These are phyloP conservation scores for Echinarachnius parma DNA, from an alignment of 53 echinoderm and acorn worm species.

Conservation along the genomic window DNA sequence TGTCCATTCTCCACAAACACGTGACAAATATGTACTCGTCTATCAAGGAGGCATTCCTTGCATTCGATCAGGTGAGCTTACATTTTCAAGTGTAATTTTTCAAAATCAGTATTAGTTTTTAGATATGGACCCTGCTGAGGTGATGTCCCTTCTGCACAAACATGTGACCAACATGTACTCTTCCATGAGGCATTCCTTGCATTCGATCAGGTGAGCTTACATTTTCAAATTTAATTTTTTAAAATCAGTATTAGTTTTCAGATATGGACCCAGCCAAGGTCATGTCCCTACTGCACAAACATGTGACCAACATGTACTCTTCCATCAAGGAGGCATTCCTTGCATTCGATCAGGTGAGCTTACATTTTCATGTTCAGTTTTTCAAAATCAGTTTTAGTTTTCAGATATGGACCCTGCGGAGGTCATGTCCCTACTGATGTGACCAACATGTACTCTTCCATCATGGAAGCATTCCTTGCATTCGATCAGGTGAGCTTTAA, in stretches of 20 bases:
- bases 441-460: conserved; percentile 88
- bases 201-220: conserved; percentile 78
- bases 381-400: too few relatives aligned
- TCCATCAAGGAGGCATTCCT: conserved; percentile 94
- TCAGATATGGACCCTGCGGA: conserved; percentile 70
- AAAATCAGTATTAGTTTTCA: too few relatives aligned
- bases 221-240: background rate
- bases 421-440: conserved; percentile 74
- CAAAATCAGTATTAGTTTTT: too few relatives aligned
- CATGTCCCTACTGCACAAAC: conserved; percentile 71
- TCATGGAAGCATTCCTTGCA: conserved; percentile 88
- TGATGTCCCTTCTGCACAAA: conserved; percentile 73
- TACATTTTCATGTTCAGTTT: background rate
- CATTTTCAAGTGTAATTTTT: background rate
- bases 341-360: conserved; percentile 85
- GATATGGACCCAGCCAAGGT: conserved; percentile 73
- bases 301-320: conserved; percentile 92
- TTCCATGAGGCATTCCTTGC: conserved; percentile 90
- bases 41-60: conserved; percentile 89
- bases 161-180: conserved; percentile 95
- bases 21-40: conserved; percentile 94
- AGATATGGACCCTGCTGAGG: conserved; percentile 70
- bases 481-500: conserved; percentile 88
- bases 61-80: conserved; percentile 82
- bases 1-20: conserved; percentile 76